Evolutionary conservation across 2,113 vertebrate species (phyloP), one percentile per base, ranked within the genome.

Genomic region (Bubo bubo): DNA sequence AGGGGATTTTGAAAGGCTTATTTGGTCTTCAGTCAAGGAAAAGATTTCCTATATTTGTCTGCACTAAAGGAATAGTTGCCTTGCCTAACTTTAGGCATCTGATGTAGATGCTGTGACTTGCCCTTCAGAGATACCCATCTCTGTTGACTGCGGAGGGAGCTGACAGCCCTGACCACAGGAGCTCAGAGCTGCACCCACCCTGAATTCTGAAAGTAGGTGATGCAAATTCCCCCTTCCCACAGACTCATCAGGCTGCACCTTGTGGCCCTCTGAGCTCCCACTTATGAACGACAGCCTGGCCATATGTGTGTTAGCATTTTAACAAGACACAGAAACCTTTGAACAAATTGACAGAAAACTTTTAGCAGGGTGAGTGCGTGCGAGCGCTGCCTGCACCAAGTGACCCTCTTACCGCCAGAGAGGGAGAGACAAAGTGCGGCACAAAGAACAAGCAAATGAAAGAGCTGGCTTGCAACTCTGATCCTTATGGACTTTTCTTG

Each of bases 401-500:
- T 98, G 97, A 97, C 96, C 96, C 93, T 97, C 97, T 86, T 93
- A 66, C 70, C 1, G 49, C 41, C 80, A 41, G 94, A 94, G 92
- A 94, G 91, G 86, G 89, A 96, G 92, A 98, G 92, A 95, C 92
- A 97, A 98, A 97, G 88, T 96, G 79, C 6, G 10, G 79, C 96
- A 97, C 96, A 98, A 97, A 98, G 96, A 88, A 62, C 0, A 4
- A 95, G 88, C 87, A 97, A 97, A 98, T 97, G 91, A 94, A 97
- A 96, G 95, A 95, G 95, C 87, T 59, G 85, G 85, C 96, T 97
- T 79, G 92, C 77, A 97, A 96, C 95, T 97, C 95, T 97, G 96
- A 98, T 97, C 96, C 97, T 96, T 96, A 6, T 0, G 95, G 95
- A 96, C 95, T 96, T 97, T 96, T 96, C 96, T 96, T 97, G 96